Percentiles rank a stretch among this genome's conserved stretches.
These are phyloP conservation scores for Oryzias curvinotus DNA, from an alignment of 2,113 vertebrate species.

Conservation along the genomic window DNA sequence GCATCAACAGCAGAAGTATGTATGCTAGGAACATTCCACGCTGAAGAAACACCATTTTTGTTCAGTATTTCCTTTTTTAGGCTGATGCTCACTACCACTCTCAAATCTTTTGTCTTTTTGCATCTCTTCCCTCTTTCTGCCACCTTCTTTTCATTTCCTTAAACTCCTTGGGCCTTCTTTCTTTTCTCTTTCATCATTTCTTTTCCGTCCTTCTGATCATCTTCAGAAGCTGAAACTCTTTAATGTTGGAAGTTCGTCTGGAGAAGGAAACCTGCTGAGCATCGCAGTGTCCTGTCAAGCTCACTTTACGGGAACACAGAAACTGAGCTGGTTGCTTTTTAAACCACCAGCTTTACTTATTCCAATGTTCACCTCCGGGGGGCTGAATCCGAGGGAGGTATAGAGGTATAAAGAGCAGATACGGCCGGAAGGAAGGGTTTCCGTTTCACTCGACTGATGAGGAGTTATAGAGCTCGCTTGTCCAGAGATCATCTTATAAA, in stretches of 20 bases:
- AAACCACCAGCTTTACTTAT: conserved; percentile 15
- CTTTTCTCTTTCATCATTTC: neutral
- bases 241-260: conserved; percentile 38
- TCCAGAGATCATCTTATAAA: conserved; percentile 1
- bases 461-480: neutral
- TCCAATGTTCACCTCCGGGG: conserved; percentile 25
- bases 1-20: no score
- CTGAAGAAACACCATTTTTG: no score
- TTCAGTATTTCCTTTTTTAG: no score
- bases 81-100: conserved; percentile 7
- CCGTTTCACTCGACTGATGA: conserved; percentile 1
- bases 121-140: neutral
- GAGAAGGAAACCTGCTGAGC: conserved; percentile 31
- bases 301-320: conserved; percentile 2
- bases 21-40: no score
- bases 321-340: conserved; percentile 7
- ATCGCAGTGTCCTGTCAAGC: conserved; percentile 23
- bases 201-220: conserved; percentile 45
- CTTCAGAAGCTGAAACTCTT: conserved; percentile 35
- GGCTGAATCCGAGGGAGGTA: neutral
- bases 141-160: conserved; percentile 9
- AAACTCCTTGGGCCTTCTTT: conserved; percentile 5
- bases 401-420: conserved; percentile 4
- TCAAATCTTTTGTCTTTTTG: neutral
- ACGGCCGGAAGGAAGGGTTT: neutral